phyloP scores from a whole-genome alignment of 1,140 invertebrate genomes.

The Atta texana region DNA sequence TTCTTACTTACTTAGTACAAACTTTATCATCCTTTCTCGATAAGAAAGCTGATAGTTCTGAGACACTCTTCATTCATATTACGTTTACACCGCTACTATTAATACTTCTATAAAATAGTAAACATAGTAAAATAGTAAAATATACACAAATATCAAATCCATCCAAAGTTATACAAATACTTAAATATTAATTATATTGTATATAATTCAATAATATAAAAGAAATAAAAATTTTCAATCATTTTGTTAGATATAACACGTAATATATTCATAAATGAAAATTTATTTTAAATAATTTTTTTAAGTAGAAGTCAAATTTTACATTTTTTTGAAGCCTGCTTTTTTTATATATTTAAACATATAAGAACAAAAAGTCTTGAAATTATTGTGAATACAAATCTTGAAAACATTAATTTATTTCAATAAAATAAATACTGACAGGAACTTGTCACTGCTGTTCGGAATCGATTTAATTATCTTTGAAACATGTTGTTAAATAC shows the following conservation, averaged over 20 bases:
- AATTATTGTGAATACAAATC: not conserved
- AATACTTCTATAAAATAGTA: conserved; percentile 32
- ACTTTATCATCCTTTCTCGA: conserved; percentile 36
- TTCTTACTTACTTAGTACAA: conserved; percentile 43
- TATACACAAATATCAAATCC: conserved; percentile 1
- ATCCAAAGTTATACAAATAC: conserved; percentile 10
- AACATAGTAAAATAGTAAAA: not conserved
- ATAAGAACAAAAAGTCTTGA: not conserved
- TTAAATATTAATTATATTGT: not conserved
- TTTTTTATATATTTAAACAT: not conserved
- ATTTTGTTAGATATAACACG: not conserved
- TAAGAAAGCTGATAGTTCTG: conserved; percentile 30
- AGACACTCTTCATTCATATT: not conserved
- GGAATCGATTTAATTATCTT: too few relatives aligned
- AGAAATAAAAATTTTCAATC: not conserved
- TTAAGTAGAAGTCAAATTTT: not conserved
- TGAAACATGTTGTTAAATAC: too few relatives aligned
- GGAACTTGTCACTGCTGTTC: too few relatives aligned
- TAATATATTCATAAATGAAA: not conserved
- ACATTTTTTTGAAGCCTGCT: not conserved
- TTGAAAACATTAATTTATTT: not conserved
- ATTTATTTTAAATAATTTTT: not conserved
- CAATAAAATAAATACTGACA: conserved; percentile 8
- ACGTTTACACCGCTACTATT: conserved; percentile 30
- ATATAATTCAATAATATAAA: not conserved